phyloP scores from a whole-genome alignment of 1,140 invertebrate genomes.

The Eupristina koningsbergeri region DNA sequence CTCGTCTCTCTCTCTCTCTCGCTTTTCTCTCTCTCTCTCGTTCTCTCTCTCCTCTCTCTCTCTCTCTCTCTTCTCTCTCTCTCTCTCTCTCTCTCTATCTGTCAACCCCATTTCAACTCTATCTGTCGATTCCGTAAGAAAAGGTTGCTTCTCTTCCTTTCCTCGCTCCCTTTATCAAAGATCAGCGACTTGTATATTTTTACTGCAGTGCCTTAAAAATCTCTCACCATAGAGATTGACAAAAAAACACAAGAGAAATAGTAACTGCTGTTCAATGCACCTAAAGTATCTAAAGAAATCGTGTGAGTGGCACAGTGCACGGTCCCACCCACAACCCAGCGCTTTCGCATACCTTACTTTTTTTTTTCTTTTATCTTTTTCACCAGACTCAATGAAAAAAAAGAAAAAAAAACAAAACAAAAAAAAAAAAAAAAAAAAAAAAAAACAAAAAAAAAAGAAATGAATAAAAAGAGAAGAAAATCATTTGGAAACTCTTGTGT shows the following conservation, averaged over 20 bases:
- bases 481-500: slow-evolving; percentile 22
- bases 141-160: slow-evolving; percentile 11
- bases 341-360: slow-evolving; percentile 52
- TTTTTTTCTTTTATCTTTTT: slow-evolving; percentile 45
- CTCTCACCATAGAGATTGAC: slow-evolving; percentile 16
- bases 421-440: background rate
- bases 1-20: background rate
- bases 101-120: slow-evolving; percentile 8
- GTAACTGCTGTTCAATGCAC: slow-evolving; percentile 37
- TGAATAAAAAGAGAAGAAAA: background rate
- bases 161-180: background rate
- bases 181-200: slow-evolving; percentile 37
- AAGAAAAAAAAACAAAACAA: background rate
- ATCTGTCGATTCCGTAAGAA: background rate
- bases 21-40: too few species aligned
- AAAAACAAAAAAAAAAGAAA: background rate
- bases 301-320: slow-evolving; percentile 53
- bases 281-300: slow-evolving; percentile 34
- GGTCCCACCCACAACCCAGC: slow-evolving; percentile 46
- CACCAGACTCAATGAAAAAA: slow-evolving; percentile 27
- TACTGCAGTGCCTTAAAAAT: slow-evolving; percentile 30
- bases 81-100: slow-evolving; percentile 26
- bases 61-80: slow-evolving; percentile 9
- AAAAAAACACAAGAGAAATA: slow-evolving; percentile 41
- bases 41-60: slow-evolving; percentile 9